These are phyloP conservation scores for Caerostris extrusa DNA, from an alignment of 1,140 invertebrate species.

Conservation along the genomic window DNA sequence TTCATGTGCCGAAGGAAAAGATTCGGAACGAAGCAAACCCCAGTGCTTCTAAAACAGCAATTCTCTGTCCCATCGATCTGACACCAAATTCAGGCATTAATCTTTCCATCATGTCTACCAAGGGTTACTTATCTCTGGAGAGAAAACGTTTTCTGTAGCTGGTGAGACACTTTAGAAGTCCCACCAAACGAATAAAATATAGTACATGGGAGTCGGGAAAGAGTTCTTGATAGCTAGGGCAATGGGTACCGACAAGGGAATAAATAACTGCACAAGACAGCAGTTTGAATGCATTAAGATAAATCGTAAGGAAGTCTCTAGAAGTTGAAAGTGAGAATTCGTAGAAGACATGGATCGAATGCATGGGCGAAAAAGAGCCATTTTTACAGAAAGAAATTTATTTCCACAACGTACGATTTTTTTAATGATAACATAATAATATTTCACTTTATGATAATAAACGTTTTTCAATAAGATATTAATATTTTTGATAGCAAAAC, in stretches of 20 bases:
- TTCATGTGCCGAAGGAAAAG: background rate
- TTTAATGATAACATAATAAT: too few species aligned
- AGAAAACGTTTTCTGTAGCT: slow-evolving; percentile 47
- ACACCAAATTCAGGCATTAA: background rate
- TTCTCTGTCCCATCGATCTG: background rate
- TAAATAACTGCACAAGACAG: background rate
- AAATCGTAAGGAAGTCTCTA: background rate
- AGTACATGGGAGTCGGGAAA: background rate
- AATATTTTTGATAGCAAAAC: too few species aligned
- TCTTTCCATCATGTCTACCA: slow-evolving; percentile 51
- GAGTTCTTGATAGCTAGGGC: slow-evolving; percentile 3
- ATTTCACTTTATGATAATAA: too few species aligned
- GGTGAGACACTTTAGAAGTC: background rate
- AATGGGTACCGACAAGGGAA: background rate
- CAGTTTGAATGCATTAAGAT: background rate
- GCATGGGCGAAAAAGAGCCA: background rate
- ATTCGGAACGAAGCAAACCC: background rate
- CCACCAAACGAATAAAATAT: background rate
- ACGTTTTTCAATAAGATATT: too few species aligned
- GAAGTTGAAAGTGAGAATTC: background rate
- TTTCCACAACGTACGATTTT: too few species aligned
- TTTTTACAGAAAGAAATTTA: background rate
- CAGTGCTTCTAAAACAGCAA: background rate
- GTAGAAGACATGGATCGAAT: background rate
- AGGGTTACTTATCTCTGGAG: background rate